Base-by-base conservation (phyloP, 1,140 invertebrate genomes). In the Achatina immaculata region DNA sequence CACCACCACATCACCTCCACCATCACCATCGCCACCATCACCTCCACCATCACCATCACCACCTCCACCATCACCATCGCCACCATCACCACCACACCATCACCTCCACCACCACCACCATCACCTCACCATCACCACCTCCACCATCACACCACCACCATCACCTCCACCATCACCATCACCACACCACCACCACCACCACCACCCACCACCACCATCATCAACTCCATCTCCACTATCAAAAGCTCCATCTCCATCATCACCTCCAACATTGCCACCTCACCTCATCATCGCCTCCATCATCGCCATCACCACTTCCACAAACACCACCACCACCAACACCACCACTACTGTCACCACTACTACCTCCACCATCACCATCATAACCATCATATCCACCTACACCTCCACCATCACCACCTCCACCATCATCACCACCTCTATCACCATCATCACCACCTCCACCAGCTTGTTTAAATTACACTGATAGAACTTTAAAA, bases 281-380 rank as follows among this genome's bases (percentile, higher is more conserved):
- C 43, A 9, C 43, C 19, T 9, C 43, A 9, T 19, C 19, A 45
- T 19, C 43, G 7, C 7, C 6, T 66, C 7, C 43, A 9, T 9
- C 43, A 9, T 45, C 43, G 7, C 7, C 43, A 9, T 45, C 34
- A 69, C 68, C 34, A 69, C 68, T 69, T 31, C 68, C 34, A 34
- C 68, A 31, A 69, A 14, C 34, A 69, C 68, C 34, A 69, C 68
- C 34, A 69, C 68, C 34, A 69, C 68, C 34, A 69, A 14, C 34
- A 69, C 68, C 34, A 16, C 72, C 45, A 74, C 72, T 77, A 77
- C 75, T 65, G 65, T 6, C 11, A 58, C 75, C 11, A 65, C 55
- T 77, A 77, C 75, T 77, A 48, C 51, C 65, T 38, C 58, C 65
- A 77, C 75, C 40, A 77, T 36, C 65, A 77, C 75, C 65, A 65